Evolutionary conservation across 1,140 invertebrate species (phyloP), one percentile per base, ranked within the genome.

Genomic region (Papilio polytes): DNA sequence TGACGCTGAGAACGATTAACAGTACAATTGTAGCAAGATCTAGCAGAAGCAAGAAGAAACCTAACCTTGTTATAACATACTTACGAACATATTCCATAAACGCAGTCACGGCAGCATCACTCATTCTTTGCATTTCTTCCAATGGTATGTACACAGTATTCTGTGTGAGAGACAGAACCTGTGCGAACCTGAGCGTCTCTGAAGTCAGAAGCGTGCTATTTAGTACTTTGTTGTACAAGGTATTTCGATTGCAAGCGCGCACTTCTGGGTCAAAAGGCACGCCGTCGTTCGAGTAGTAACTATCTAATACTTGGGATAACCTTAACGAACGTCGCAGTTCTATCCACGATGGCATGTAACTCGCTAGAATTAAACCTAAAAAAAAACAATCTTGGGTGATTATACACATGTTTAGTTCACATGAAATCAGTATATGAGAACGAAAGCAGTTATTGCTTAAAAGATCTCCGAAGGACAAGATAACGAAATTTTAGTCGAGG

Each of bases 281-380:
- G 3, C 96, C 97, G 81, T 95, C 94, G 74, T 96, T 92, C 0
- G 97, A 97, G 88, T 97, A 97, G 87, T 97, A 97, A 96, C 97
- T 97, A 66, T 97, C 96, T 8, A 97, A 88, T 22, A 97, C 87
- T 92, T 97, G 96, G 3, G 97, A 97, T 3, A 97, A 90, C 56
- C 96, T 92, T 20, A 96, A 90, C 18, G 94, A 95, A 12, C 90
- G 86, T 46, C 95, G 89, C 70, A 94, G 91, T 80, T 90, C 89
- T 13, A 93, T 85, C 96, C 96, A 97, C 66, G 89, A 85, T 48
- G 94, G 88, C 46, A 97, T 84, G 80, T 96, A 93, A 44, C 91
- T 94, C 0, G 96, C 95, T 80, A 97, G 90, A 80, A 97, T 96
- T n/a, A 97, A 87, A 86, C 96, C 96, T 97, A 86, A 59, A 93